Base-by-base conservation (phyloP, 2,888 invertebrate genomes). In the Polydrusus tereticollis region DNA sequence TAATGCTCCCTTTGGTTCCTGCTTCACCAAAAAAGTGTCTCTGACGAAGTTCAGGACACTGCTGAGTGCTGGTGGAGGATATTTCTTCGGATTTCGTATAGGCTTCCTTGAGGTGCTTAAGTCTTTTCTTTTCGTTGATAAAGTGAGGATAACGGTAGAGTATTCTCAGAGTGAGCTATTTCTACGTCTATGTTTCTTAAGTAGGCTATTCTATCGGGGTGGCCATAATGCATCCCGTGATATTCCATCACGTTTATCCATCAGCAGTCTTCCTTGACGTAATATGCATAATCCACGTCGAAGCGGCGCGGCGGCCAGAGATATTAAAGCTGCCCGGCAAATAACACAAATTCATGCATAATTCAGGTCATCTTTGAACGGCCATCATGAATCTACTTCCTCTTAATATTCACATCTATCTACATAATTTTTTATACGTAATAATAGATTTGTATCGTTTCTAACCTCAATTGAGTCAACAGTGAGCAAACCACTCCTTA, bases 301-400 rank as follows among this genome's bases (percentile, higher is more conserved):
- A 66, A 60, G 59, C 65, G 66, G 52, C 71, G 59, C 65, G 66
- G 52, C 71, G 71, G 60, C 52, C 71, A 71, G 60, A 71, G 52
- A 71, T 71, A 71, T 71, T 65, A 65, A 60, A 45, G 23, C 70
- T 50, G 64, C 18, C 26, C 47, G 62, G 67, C 71, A 71, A 74
- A 71, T 74, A 71, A 74, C 65, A 74, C 71, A 74, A 74, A 74
- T 71, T 71, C 71, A 74, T 74, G 68, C 71, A 74, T 74, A 71
- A 72, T 74, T 71, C 71, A 74, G 71, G 60, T 69, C 69, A 72
- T 72, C 60, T 52, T 73, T 41, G 65, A 60, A 18, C 69, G 63
- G 33, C 67, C 62, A 67, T 67, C 67, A 63, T 66, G 50, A 57
- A 57, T 63, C 62, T 45, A 58, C 52, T 14, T 16, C 29, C 62